Conservation (phyloP, 2,888 invertebrate species). For the Calameuta filiformis region DNA sequence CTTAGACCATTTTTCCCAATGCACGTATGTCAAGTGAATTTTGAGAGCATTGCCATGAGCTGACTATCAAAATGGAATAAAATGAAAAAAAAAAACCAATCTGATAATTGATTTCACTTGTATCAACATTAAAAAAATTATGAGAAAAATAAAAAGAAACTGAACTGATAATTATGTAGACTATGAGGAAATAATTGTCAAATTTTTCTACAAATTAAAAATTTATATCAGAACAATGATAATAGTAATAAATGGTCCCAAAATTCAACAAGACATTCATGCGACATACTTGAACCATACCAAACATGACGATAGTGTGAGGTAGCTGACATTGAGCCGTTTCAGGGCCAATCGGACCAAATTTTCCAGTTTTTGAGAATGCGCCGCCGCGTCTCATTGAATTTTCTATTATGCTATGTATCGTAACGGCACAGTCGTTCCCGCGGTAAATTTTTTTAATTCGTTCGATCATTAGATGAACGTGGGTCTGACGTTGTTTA, state of each 20-base stretch:
- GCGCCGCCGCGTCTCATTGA: background rate
- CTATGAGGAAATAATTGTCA: background rate
- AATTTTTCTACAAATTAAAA: background rate
- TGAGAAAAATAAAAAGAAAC: background rate
- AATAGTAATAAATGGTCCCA: background rate
- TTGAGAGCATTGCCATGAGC: background rate
- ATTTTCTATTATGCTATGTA: background rate
- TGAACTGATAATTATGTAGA: background rate
- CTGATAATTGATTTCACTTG: background rate
- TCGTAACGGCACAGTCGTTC: background rate
- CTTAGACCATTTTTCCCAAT: conserved; percentile 54
- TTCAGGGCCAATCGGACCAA: conserved; percentile 62
- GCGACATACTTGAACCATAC: conserved; percentile 41
- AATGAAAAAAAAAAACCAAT: background rate
- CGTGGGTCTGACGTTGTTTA: background rate
- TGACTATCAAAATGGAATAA: background rate
- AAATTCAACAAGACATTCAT: conserved; percentile 27
- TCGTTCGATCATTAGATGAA: background rate
- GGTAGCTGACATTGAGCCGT: conserved; percentile 64
- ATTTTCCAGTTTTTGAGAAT: conserved; percentile 45
- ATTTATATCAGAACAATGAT: background rate
- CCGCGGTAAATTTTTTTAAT: background rate
- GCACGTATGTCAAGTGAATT: conserved; percentile 26
- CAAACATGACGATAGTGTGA: conserved; percentile 57
- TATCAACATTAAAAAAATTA: background rate